These are phyloP conservation scores for Madoqua kirkii DNA, from an alignment of 2,113 vertebrate genomes.

Conservation along the genomic window DNA sequence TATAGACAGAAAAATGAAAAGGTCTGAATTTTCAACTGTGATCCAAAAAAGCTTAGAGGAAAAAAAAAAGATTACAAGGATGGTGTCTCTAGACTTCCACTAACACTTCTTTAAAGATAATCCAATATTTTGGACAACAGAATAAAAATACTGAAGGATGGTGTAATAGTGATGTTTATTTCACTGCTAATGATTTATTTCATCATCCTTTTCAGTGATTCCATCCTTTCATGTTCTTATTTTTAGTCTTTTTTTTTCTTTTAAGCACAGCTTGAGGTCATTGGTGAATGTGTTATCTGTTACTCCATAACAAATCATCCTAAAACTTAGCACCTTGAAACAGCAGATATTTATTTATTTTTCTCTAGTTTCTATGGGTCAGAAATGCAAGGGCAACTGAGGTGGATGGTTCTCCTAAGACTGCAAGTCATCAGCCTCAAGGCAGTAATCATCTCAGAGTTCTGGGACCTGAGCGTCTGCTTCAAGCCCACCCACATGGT, in stretches of 20 bases:
- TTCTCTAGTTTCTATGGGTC: not conserved
- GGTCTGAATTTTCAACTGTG: not conserved
- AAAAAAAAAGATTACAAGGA: not conserved
- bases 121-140: not conserved
- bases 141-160: not conserved
- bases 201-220: not conserved
- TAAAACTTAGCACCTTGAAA: not conserved
- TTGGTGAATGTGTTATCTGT: not conserved
- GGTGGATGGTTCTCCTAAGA: not conserved
- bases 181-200: not conserved
- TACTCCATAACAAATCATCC: not conserved
- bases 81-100: not conserved
- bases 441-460: not conserved
- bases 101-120: not conserved
- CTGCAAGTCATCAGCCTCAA: not conserved
- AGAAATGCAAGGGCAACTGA: not conserved
- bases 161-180: not conserved
- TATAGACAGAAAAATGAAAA: not conserved
- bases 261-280: not conserved
- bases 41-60: not conserved
- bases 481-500: not conserved
- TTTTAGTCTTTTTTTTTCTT: not conserved
- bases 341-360: not conserved
- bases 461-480: not conserved
- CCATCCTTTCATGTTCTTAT: not conserved